phyloP scores from a whole-genome alignment of 2,797 vertebrate genomes.

The Intellagama lesueurii region DNA sequence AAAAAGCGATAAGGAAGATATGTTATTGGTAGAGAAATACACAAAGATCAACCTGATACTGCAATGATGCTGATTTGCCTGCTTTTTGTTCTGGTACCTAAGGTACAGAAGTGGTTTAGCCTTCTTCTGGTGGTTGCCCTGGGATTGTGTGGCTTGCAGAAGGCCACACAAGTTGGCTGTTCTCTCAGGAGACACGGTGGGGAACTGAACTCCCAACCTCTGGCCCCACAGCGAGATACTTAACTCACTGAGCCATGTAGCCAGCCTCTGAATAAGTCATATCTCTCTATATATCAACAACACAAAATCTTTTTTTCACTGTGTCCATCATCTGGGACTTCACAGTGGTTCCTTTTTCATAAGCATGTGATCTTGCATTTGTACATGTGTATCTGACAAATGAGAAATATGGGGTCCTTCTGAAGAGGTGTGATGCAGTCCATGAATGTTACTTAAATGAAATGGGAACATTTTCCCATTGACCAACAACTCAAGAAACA shows the following conservation, averaged over 20 bases:
- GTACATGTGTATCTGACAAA: background rate
- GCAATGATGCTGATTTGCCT: background rate
- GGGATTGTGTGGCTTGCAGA: too few species aligned
- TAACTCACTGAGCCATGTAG: too few species aligned
- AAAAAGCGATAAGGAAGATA: background rate
- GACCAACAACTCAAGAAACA: background rate
- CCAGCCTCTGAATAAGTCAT: too few species aligned
- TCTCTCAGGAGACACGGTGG: too few species aligned
- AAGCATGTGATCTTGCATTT: background rate
- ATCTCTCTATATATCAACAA: background rate
- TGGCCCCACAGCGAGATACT: too few species aligned
- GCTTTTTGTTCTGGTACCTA: background rate
- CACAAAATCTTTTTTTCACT: background rate
- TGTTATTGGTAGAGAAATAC: background rate
- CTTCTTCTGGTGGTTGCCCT: background rate
- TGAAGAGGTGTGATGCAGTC: background rate
- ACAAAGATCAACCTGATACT: background rate
- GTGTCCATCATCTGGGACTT: background rate
- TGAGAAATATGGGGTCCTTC: background rate
- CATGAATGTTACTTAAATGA: background rate
- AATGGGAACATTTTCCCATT: background rate
- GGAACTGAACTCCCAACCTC: too few species aligned
- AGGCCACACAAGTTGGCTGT: too few species aligned
- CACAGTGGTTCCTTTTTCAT: background rate
- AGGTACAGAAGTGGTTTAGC: background rate